A percentile compares a stretch with the other conserved stretches of the same genome.
Conservation (phyloP, 2,888 invertebrate species). For the Abrostola tripartita region DNA sequence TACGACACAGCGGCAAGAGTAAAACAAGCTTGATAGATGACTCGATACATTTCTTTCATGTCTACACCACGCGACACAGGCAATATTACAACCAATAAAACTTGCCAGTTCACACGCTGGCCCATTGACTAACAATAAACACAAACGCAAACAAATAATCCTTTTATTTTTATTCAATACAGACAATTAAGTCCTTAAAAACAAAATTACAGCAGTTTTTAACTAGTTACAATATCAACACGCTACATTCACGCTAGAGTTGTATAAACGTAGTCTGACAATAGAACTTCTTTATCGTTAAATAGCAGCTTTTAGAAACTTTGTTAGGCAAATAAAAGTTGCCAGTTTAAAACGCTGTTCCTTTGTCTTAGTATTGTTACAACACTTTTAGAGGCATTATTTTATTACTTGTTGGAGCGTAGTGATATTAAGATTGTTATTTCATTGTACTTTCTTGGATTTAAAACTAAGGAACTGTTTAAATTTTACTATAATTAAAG, state of each 20-base stretch:
- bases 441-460: slow-evolving; percentile 21
- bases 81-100: too few relatives aligned
- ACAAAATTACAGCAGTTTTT: slow-evolving; percentile 5
- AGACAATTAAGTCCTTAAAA: background rate
- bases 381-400: slow-evolving; percentile 40
- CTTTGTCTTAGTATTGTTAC: slow-evolving; percentile 48
- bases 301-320: slow-evolving; percentile 56
- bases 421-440: slow-evolving; percentile 34
- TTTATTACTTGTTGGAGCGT: slow-evolving; percentile 35
- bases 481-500: background rate
- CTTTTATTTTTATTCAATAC: background rate
- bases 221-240: slow-evolving; percentile 29
- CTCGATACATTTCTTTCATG: too few relatives aligned
- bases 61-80: too few relatives aligned
- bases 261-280: slow-evolving; percentile 39
- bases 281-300: slow-evolving; percentile 56
- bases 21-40: too few relatives aligned
- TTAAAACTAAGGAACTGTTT: slow-evolving; percentile 1
- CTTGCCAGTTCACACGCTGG: too few relatives aligned
- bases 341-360: slow-evolving; percentile 45
- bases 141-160: background rate
- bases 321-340: slow-evolving; percentile 60
- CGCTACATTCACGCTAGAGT: slow-evolving; percentile 28
- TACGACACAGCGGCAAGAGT: too few relatives aligned
- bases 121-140: background rate